These are phyloP conservation scores for Megalops cyprinoides DNA, from an alignment of 2,797 vertebrate genomes.

Conservation along the genomic window DNA sequence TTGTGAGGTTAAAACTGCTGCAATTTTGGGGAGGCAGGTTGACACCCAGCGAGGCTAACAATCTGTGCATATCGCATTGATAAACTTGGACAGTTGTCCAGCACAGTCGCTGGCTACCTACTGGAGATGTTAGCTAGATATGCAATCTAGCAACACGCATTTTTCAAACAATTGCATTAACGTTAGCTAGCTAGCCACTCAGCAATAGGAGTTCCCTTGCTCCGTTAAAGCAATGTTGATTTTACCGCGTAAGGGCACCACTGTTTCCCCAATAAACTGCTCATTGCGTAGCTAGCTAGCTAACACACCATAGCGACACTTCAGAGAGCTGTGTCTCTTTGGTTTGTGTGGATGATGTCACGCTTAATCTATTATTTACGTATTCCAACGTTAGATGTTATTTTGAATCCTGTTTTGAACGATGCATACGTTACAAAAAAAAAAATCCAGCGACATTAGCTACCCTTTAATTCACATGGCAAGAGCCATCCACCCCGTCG, in stretches of 20 bases:
- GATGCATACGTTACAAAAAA: background rate
- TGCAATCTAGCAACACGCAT: background rate
- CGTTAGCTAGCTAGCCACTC: background rate
- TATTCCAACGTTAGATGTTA: background rate
- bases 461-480: background rate
- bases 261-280: background rate
- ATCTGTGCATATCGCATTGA: background rate
- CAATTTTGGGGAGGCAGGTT: background rate
- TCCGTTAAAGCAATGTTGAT: too few species aligned
- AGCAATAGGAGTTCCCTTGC: too few species aligned
- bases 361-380: background rate
- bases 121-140: background rate
- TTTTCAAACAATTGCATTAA: background rate
- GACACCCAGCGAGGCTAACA: background rate
- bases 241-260: too few species aligned
- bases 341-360: background rate
- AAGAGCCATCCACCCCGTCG: background rate
- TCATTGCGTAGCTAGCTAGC: background rate
- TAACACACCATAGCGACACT: background rate
- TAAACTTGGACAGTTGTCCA: background rate
- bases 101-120: background rate
- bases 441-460: background rate
- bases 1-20: background rate
- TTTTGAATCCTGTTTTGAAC: background rate
- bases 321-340: background rate